Conservation (phyloP, 2,113 vertebrate species). For the Serilophus lunatus region DNA sequence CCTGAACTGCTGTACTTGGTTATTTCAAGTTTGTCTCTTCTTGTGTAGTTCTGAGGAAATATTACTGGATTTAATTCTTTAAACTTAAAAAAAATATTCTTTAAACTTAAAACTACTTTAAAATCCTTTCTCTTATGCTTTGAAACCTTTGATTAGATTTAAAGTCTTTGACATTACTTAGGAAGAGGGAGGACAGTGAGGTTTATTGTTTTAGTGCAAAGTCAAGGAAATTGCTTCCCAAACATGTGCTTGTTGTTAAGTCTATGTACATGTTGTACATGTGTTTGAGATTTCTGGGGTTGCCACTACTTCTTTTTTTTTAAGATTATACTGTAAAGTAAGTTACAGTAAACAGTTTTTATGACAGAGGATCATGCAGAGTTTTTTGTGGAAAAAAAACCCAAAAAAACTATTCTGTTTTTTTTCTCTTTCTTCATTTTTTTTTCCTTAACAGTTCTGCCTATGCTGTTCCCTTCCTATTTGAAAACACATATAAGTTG, state of each 20-base stretch:
- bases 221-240: slow-evolving; percentile 7
- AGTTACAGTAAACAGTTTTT: not conserved
- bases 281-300: slow-evolving; percentile 23
- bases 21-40: not conserved
- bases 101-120: not conserved
- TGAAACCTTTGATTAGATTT: not conserved
- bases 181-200: not conserved
- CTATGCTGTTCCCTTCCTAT: not conserved
- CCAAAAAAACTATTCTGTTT: not conserved
- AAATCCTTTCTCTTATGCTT: not conserved
- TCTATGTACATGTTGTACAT: not conserved
- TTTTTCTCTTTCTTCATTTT: not conserved
- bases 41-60: not conserved
- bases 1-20: not conserved
- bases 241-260: slow-evolving; percentile 33
- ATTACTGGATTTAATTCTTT: not conserved
- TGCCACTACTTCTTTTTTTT: not conserved
- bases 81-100: not conserved
- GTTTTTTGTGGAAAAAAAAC: not conserved
- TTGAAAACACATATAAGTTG: not conserved
- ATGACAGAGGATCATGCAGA: not conserved
- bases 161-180: not conserved
- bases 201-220: slow-evolving; percentile 22
- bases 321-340: not conserved
- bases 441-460: slow-evolving; percentile 7